Evolutionary conservation across 2,113 vertebrate genomes (phyloP).

Genomic region (Bufo bufo): DNA sequence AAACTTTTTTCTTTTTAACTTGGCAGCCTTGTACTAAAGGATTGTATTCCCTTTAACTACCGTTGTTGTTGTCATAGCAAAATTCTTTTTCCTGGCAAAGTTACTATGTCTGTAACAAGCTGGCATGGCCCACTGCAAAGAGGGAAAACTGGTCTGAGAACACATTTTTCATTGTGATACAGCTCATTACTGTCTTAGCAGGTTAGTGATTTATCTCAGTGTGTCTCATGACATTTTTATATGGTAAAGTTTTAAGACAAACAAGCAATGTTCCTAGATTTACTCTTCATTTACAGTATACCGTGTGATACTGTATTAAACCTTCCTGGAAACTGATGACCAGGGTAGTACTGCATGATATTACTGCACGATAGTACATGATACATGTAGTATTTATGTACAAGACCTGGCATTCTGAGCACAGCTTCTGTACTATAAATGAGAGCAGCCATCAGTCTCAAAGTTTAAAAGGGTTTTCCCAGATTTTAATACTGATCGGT

Average conservation of each 20-base stretch:
- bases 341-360: too few relatives aligned
- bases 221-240: not conserved
- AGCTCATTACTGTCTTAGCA: not conserved
- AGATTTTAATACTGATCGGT: too few relatives aligned
- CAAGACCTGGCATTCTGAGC: not conserved
- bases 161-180: slow-evolving; percentile 15
- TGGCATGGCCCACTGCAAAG: slow-evolving; percentile 40
- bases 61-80: slow-evolving; percentile 46
- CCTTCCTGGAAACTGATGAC: not conserved
- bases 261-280: not conserved
- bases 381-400: too few relatives aligned
- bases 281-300: not conserved
- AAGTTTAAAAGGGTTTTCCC: too few relatives aligned
- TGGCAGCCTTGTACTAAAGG: slow-evolving; percentile 11
- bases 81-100: slow-evolving; percentile 39
- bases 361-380: too few relatives aligned
- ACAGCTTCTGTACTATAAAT: not conserved
- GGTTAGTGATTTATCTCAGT: not conserved
- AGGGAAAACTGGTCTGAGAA: slow-evolving; percentile 40
- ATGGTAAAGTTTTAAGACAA: not conserved
- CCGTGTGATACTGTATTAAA: not conserved
- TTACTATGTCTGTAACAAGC: slow-evolving; percentile 3
- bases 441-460: too few relatives aligned
- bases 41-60: slow-evolving; percentile 37
- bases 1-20: slow-evolving; percentile 25